phyloP scores from a whole-genome alignment of 2,113 vertebrate species.

The Hylia prasina region DNA sequence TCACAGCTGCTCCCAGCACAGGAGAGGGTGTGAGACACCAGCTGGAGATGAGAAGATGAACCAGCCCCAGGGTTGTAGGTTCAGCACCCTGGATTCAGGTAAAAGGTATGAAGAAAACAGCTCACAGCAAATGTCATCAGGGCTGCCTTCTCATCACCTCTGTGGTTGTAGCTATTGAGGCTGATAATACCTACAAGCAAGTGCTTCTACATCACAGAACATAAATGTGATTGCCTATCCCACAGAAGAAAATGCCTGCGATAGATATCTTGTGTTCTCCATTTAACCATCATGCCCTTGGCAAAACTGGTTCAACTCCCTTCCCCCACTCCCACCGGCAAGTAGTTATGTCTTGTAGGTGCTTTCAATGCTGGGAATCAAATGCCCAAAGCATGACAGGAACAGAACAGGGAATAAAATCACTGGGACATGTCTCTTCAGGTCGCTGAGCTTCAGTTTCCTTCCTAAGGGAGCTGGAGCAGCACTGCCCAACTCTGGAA shows the following conservation, averaged over 20 bases:
- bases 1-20: background rate
- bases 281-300: constrained; percentile 12
- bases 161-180: background rate
- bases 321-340: background rate
- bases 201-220: background rate
- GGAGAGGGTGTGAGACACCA: background rate
- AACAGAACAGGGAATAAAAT: constrained; percentile 20
- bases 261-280: constrained; percentile 22
- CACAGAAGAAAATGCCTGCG: background rate
- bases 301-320: constrained; percentile 7
- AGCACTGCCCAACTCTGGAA: constrained; percentile 20
- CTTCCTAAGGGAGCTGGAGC: constrained; percentile 21
- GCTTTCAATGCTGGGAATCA: constrained; percentile 23
- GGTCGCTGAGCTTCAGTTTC: constrained; percentile 44
- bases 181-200: background rate
- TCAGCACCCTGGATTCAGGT: background rate
- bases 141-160: background rate
- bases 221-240: background rate
- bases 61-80: background rate
- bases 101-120: background rate
- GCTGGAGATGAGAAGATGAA: background rate
- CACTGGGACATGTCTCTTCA: constrained; percentile 47
- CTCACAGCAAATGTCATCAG: background rate
- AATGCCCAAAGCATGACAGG: constrained; percentile 25
- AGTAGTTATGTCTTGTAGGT: constrained; percentile 6